Conservation (phyloP, 2,797 vertebrate genomes). For the Parambassis ranga region DNA sequence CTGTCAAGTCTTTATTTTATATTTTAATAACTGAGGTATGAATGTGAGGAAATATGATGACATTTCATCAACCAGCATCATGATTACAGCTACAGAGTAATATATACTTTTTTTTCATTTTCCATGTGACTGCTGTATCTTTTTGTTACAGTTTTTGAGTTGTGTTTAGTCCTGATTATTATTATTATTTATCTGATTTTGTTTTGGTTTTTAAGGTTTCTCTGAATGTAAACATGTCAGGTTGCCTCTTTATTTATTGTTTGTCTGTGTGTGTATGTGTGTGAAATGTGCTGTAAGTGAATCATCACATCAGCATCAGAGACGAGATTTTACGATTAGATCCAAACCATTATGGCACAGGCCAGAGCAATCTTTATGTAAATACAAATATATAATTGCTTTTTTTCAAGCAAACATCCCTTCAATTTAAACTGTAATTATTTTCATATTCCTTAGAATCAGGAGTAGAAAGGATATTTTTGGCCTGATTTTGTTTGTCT, state of each 20-base stretch:
- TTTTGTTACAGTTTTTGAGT: conserved; percentile 49
- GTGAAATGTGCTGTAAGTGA: conserved; percentile 32
- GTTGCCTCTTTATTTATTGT: conserved; percentile 55
- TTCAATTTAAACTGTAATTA: conserved; percentile 58
- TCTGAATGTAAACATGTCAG: conserved; percentile 55
- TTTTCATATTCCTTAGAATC: conserved; percentile 59
- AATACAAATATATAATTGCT: conserved; percentile 55
- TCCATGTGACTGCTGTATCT: conserved; percentile 59
- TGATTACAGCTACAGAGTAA: conserved; percentile 55
- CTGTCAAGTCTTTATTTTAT: conserved; percentile 46
- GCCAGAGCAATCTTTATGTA: conserved; percentile 61
- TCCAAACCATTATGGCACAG: conserved; percentile 20
- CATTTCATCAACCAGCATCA: conserved; percentile 38
- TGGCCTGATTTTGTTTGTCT: conserved; percentile 49
- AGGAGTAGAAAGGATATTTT: conserved; percentile 25
- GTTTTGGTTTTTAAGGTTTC: conserved; percentile 59
- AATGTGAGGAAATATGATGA: conserved; percentile 37
- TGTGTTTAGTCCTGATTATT: conserved; percentile 54
- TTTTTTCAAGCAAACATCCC: conserved; percentile 44
- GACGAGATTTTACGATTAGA: conserved; percentile 19
- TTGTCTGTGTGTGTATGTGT: conserved; percentile 54
- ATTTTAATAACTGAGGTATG: conserved; percentile 44
- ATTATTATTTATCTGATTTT: conserved; percentile 55
- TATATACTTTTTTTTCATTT: conserved; percentile 59
- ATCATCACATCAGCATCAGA: conserved; percentile 25